A percentile compares a stretch with the other conserved stretches of the same genome.
phyloP scores from a whole-genome alignment of 2,797 vertebrate genomes.

The Danio jaintianensis region DNA sequence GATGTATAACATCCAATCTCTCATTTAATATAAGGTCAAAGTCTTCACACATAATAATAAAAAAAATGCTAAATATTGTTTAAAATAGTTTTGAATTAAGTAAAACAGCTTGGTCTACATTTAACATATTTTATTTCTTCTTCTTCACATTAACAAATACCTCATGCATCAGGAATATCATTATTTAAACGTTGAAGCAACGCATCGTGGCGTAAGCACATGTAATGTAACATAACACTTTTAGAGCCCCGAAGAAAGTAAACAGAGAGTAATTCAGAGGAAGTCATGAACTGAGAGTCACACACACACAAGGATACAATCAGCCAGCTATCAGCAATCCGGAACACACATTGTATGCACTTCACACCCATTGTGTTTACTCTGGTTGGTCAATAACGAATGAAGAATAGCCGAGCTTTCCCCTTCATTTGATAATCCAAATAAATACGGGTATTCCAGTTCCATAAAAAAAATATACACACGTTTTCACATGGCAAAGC shows the following conservation, averaged over 20 bases:
- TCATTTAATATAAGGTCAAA: background rate
- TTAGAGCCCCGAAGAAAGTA: conserved; percentile 39
- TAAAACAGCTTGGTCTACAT: background rate
- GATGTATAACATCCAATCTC: background rate
- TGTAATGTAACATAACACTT: conserved; percentile 31
- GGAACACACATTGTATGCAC: conserved; percentile 52
- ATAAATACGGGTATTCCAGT: conserved; percentile 55
- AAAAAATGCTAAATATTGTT: background rate
- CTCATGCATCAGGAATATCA: background rate
- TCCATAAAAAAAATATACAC: conserved; percentile 10
- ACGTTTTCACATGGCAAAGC: conserved; percentile 7
- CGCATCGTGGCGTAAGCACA: background rate
- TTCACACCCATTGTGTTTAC: conserved; percentile 63
- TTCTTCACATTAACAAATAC: background rate
- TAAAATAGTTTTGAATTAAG: too few relatives aligned
- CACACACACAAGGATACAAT: conserved; percentile 55
- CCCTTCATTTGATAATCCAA: conserved; percentile 59
- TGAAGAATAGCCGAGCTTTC: conserved; percentile 58
- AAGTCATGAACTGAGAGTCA: background rate
- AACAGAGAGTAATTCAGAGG: conserved; percentile 53
- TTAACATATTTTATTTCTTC: background rate
- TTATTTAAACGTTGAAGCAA: background rate
- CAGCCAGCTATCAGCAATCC: conserved; percentile 56
- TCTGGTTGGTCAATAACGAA: conserved; percentile 58
- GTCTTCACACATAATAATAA: background rate